phyloP scores from a whole-genome alignment of 2,888 invertebrate genomes.

The Athripsodes cinereus region DNA sequence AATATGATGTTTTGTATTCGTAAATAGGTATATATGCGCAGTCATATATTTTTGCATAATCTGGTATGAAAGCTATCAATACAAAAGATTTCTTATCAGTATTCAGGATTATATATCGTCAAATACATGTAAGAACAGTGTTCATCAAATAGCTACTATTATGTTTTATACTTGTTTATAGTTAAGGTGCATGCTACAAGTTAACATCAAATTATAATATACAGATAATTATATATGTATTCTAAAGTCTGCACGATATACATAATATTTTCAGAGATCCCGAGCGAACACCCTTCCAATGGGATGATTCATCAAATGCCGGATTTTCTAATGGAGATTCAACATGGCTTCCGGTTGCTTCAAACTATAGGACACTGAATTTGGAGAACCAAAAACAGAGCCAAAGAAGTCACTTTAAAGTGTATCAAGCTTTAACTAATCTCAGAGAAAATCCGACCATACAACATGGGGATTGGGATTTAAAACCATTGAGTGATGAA shows the following conservation, averaged over 20 bases:
- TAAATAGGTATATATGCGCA: too few relatives aligned
- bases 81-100: too few relatives aligned
- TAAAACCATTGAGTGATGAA: slow-evolving; percentile 31
- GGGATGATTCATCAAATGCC: slow-evolving; percentile 51
- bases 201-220: too few relatives aligned
- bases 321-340: slow-evolving; percentile 52
- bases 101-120: too few relatives aligned
- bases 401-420: slow-evolving; percentile 48
- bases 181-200: too few relatives aligned
- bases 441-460: slow-evolving; percentile 45
- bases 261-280: slow-evolving; percentile 50
- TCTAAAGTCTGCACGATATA: neutral
- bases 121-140: neutral
- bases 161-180: too few relatives aligned
- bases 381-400: slow-evolving; percentile 48
- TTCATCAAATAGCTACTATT: too few relatives aligned
- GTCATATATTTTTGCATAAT: too few relatives aligned
- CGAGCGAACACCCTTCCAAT: slow-evolving; percentile 60
- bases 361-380: slow-evolving; percentile 55
- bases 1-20: too few relatives aligned
- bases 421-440: slow-evolving; percentile 50
- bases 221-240: neutral
- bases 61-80: too few relatives aligned
- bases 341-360: slow-evolving; percentile 64
- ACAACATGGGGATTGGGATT: slow-evolving; percentile 37